A percentile compares a stretch with the other conserved stretches of the same genome.
phyloP scores from a whole-genome alignment of 2,888 invertebrate genomes.

The Mythimna lalbum region DNA sequence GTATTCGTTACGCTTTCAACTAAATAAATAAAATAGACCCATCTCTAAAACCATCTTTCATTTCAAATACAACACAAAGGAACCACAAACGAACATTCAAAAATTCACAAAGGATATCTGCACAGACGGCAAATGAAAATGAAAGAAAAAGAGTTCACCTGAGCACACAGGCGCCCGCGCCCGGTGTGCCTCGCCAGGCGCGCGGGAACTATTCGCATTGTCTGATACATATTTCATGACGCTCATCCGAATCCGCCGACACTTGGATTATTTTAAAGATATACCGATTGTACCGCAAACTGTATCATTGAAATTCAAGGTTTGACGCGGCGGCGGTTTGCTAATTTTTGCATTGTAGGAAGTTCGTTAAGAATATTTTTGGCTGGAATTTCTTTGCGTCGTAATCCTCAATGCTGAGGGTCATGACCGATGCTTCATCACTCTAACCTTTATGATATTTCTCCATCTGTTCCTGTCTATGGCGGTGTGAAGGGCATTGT shows the following conservation, averaged over 20 bases:
- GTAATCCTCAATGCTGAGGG: too few species aligned
- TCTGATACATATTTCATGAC: conserved; percentile 82
- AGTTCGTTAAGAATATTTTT: not conserved
- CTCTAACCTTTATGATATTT: too few species aligned
- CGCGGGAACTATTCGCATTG: conserved; percentile 75
- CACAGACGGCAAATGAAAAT: conserved; percentile 29
- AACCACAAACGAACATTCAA: conserved; percentile 35
- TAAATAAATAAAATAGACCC: not conserved
- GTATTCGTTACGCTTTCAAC: not conserved
- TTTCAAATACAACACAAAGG: conserved; percentile 31
- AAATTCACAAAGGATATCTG: conserved; percentile 42
- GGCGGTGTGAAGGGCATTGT: too few species aligned
- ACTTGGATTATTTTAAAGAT: conserved; percentile 69
- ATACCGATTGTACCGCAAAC: conserved; percentile 58
- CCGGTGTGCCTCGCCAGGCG: conserved; percentile 25
- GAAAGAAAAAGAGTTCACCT: conserved; percentile 17
- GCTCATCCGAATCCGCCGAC: conserved; percentile 64
- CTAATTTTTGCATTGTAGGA: conserved; percentile 25
- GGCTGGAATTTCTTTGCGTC: too few species aligned
- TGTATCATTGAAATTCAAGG: conserved; percentile 48
- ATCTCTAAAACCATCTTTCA: conserved; percentile 16
- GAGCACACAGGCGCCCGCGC: not conserved
- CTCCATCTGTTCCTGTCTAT: too few species aligned
- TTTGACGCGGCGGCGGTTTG: conserved; percentile 27
- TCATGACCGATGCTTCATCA: too few species aligned